phyloP scores from a whole-genome alignment of 2,888 invertebrate genomes.

The Portevinia maculata region DNA sequence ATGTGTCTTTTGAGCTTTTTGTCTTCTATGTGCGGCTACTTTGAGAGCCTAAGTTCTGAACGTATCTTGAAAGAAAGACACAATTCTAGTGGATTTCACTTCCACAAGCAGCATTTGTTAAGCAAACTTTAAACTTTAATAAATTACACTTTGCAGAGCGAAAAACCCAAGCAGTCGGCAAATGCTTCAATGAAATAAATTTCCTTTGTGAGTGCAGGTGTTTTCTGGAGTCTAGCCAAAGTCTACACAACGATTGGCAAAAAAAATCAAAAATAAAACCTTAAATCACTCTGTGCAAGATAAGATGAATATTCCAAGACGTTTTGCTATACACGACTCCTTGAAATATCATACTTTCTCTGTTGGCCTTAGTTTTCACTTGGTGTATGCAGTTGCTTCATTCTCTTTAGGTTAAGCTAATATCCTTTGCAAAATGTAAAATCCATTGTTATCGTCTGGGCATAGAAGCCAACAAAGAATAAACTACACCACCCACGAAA shows the following conservation, averaged over 20 bases:
- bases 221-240: slow-evolving; percentile 69
- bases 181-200: slow-evolving; percentile 59
- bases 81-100: neutral
- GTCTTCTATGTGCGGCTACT: too few species aligned
- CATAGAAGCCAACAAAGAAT: slow-evolving; percentile 36
- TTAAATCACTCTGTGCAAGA: slow-evolving; percentile 5
- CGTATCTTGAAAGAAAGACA: neutral
- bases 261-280: slow-evolving; percentile 19
- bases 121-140: slow-evolving; percentile 18
- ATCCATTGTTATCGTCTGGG: slow-evolving; percentile 59
- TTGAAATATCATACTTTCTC: slow-evolving; percentile 6
- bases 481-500: slow-evolving; percentile 28
- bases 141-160: neutral
- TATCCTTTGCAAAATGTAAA: slow-evolving; percentile 45
- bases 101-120: neutral
- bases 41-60: too few species aligned
- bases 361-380: slow-evolving; percentile 16
- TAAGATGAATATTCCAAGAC: slow-evolving; percentile 64
- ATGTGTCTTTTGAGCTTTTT: too few species aligned
- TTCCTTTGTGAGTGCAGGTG: slow-evolving; percentile 70
- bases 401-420: slow-evolving; percentile 28
- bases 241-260: slow-evolving; percentile 32
- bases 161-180: neutral
- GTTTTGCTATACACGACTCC: slow-evolving; percentile 31
- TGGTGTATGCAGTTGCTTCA: neutral